Conservation (phyloP, 2,113 vertebrate species). For the Butorides virescens region DNA sequence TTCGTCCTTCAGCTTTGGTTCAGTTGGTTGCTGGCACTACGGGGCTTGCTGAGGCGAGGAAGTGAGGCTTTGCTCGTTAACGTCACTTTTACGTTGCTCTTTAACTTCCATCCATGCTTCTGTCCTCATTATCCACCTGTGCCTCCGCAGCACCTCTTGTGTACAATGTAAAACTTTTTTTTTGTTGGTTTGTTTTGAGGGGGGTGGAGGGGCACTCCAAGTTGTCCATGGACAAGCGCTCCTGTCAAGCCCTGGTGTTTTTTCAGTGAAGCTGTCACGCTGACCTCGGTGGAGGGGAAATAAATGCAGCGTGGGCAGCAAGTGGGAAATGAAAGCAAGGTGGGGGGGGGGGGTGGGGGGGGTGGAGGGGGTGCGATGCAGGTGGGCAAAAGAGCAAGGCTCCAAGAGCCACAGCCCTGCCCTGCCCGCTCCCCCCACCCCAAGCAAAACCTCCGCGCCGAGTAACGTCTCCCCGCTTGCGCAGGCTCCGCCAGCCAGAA, state of each 20-base stretch:
- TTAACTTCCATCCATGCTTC: neutral
- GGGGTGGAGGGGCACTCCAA: neutral
- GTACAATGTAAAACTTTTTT: neutral
- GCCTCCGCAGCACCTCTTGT: neutral
- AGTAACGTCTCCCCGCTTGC: rapidly evolving
- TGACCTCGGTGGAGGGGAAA: neutral
- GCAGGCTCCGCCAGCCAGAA: constrained; percentile 88
- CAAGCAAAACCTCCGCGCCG: rapidly evolving
- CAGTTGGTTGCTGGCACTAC: neutral
- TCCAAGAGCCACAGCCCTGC: rapidly evolving
- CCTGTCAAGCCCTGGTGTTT: rapidly evolving
- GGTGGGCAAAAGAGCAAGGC: neutral
- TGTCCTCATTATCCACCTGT: neutral
- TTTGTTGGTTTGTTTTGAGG: no score
- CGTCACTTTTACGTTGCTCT: neutral
- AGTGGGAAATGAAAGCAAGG: neutral
- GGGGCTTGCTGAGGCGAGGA: neutral
- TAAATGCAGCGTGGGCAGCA: rapidly evolving
- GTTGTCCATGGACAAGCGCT: rapidly evolving
- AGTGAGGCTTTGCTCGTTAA: neutral
- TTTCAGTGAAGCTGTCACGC: rapidly evolving
- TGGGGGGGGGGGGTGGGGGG: no score
- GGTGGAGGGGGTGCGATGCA: neutral
- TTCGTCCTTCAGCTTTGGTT: neutral
- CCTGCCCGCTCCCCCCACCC: neutral